Evolutionary conservation across 2,797 vertebrate species (phyloP), one percentile per base, ranked within the genome.

Genomic region (Danio kyathit): DNA sequence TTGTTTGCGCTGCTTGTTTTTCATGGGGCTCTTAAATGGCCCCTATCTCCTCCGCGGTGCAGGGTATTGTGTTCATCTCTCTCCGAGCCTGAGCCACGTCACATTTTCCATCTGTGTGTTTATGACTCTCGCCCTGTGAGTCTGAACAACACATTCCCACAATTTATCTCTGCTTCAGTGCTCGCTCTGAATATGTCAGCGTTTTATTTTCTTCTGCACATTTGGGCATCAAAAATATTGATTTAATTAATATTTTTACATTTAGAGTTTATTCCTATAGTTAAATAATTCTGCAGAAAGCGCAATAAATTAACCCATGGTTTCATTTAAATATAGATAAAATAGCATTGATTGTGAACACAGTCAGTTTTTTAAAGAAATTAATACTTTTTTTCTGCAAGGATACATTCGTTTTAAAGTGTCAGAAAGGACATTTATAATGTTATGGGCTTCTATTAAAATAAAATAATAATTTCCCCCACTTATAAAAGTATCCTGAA

Each of bases 1-100:
- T 87, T 90, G 89, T 93, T 90, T 91, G 87, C 87, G 71, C 75
- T 56, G 69, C 86, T 89, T 89, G 87, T 91, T 90, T 91, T 90
- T 90, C 88, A 87, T 89, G 86, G 48, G 78, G 78, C 81, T 84
- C 85, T 89, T 86, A 84, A 71, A 74, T 75, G 86, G 85, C 82
- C 70, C 76, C 82, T 74, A 74, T 61, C 70, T 52, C 70, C 72
- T 59, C 64, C 43, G 29, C 17, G 1, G 16, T 14, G 12, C 75
- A 44, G 14, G 82, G 83, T 89, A 79, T 88, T 87, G 83, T 83
- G 89, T 88, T 90, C 85, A 86, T 82, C 73, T 56, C 64, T 73
- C 48, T 61, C 80, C 65, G 29, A 29, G 64, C 76, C 82, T 48
- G 48, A 82, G 51, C 61, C n/a, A 38, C 11, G 54, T 86, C 78